phyloP scores from a whole-genome alignment of 2,888 invertebrate species.

The Meandrusa payeni region DNA sequence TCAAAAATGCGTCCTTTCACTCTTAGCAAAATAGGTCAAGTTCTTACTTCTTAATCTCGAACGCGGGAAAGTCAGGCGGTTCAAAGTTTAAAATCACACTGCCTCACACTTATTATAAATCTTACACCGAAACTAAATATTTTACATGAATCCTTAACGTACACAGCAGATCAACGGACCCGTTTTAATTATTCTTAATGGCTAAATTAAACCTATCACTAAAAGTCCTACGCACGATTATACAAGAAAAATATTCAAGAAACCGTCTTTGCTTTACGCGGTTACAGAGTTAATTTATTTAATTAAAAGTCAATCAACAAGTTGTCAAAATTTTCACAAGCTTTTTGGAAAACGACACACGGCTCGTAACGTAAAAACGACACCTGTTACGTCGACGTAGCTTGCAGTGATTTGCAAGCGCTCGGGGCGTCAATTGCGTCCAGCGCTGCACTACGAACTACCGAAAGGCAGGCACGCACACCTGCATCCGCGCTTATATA shows the following conservation, averaged over 20 bases:
- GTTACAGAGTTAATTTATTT: slow-evolving; percentile 30
- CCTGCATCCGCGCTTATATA: slow-evolving; percentile 15
- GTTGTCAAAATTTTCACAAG: slow-evolving; percentile 25
- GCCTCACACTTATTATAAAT: no score
- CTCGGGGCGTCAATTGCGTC: slow-evolving; percentile 28
- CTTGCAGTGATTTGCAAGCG: slow-evolving; percentile 12
- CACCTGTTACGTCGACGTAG: slow-evolving; percentile 28
- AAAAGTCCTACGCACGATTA: neutral
- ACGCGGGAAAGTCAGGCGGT: no score
- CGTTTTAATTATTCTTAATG: no score
- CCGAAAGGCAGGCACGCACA: slow-evolving; percentile 16
- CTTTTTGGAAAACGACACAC: slow-evolving; percentile 5
- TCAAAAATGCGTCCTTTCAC: neutral
- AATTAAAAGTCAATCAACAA: slow-evolving; percentile 41
- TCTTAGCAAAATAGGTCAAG: neutral
- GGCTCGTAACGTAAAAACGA: slow-evolving; percentile 11
- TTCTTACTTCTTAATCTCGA: no score
- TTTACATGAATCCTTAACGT: no score
- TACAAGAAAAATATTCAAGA: slow-evolving; percentile 8
- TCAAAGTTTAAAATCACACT: no score
- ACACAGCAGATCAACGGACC: neutral
- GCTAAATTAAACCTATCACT: no score
- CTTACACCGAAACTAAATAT: no score
- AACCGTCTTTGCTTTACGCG: slow-evolving; percentile 19
- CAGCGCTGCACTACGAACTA: slow-evolving; percentile 30